phyloP scores from a whole-genome alignment of 2,888 invertebrate species.

The Leucozona laternaria region DNA sequence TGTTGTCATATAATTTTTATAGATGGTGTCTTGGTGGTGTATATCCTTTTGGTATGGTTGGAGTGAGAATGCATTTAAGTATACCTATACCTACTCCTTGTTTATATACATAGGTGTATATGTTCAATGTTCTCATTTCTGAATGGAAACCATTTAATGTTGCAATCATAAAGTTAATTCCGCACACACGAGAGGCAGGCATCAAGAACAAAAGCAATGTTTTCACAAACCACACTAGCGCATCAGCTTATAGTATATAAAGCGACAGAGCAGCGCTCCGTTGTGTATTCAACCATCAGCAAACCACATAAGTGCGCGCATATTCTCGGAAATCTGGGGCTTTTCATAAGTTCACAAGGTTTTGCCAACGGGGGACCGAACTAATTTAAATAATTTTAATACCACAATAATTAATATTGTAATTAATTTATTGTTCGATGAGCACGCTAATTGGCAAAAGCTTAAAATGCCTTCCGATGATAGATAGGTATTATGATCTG shows the following conservation, averaged over 20 bases:
- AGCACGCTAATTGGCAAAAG: slow-evolving; percentile 67
- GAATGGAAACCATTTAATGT: slow-evolving; percentile 33
- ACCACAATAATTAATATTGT: slow-evolving; percentile 82
- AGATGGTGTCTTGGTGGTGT: background rate
- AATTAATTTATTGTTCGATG: slow-evolving; percentile 81
- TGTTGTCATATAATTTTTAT: slow-evolving; percentile 39
- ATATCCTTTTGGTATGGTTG: background rate
- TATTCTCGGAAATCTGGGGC: background rate
- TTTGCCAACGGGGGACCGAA: background rate
- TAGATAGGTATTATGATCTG: background rate
- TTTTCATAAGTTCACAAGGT: slow-evolving; percentile 3
- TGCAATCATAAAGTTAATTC: slow-evolving; percentile 23
- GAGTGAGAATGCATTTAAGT: slow-evolving; percentile 11
- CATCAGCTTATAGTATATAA: background rate
- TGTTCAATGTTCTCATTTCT: slow-evolving; percentile 1
- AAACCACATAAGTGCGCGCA: slow-evolving; percentile 30
- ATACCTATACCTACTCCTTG: background rate
- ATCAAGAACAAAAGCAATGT: background rate
- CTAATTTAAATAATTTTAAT: slow-evolving; percentile 82
- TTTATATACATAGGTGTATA: too few relatives aligned
- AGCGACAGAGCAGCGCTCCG: background rate
- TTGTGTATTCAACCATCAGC: slow-evolving; percentile 1
- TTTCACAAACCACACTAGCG: background rate
- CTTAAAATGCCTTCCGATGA: slow-evolving; percentile 56
- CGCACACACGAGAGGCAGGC: background rate